Percentiles rank a stretch among this genome's conserved stretches.
Conservation (phyloP, 2,113 vertebrate species). For the Colius striatus region DNA sequence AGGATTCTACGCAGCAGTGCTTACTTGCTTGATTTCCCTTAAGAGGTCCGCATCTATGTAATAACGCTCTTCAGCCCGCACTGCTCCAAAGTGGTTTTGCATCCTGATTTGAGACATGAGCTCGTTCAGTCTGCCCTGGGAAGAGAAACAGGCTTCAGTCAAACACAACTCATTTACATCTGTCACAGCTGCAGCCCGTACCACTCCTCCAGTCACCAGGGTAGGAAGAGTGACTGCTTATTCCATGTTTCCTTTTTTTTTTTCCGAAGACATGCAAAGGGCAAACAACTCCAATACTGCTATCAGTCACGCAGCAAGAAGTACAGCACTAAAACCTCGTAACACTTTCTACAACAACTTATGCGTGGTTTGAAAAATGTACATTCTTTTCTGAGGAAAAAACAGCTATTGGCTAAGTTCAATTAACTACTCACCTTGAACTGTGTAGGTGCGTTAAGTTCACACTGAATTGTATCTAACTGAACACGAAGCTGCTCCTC, state of each 20-base stretch:
- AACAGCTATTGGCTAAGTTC: fast-evolving
- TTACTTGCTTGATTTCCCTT: slow-evolving; percentile 93
- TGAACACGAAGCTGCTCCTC: slow-evolving; percentile 97
- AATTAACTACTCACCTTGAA: slow-evolving; percentile 85
- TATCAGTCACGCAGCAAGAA: background rate
- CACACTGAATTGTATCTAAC: slow-evolving; percentile 94
- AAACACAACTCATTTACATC: background rate
- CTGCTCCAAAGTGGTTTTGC: slow-evolving; percentile 97
- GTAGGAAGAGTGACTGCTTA: fast-evolving
- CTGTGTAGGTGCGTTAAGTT: slow-evolving; percentile 96
- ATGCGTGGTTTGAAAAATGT: fast-evolving
- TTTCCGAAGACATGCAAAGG: background rate
- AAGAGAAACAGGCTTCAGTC: background rate
- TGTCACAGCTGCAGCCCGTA: background rate
- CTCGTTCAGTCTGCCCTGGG: slow-evolving; percentile 95
- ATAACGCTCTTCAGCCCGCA: slow-evolving; percentile 92
- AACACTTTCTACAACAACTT: background rate
- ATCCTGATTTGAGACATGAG: slow-evolving; percentile 98
- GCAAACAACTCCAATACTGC: background rate
- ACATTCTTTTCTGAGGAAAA: background rate
- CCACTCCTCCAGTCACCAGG: background rate
- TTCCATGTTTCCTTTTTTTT: background rate
- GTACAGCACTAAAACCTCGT: background rate
- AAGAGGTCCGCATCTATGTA: slow-evolving; percentile 92
- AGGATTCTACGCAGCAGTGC: background rate